Evolutionary conservation across 1,140 invertebrate genomes (phyloP), one percentile per base, ranked within the genome.

Genomic region (Drosophila pectinifera): DNA sequence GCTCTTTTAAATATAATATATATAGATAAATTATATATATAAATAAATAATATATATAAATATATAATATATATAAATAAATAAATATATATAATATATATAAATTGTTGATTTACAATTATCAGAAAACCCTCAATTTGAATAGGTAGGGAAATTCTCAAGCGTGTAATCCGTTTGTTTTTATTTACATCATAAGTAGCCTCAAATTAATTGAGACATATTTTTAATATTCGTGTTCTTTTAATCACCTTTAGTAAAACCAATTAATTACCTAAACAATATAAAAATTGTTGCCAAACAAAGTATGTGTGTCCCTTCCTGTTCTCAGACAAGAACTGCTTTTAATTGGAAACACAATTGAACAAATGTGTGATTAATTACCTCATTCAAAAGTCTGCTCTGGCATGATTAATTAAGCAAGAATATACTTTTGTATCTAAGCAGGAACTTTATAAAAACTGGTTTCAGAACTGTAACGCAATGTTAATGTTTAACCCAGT

Each of bases 401-500:
- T 36, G 58, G 31, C 43, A 64, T 68, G 64, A 65, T 68, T 49
- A 68, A 68, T 68, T 64, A 68, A 14, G 4, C 34, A 34, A 41
- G 43, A 68, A 68, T 51, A 55, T 41, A n/a, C 22, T 22, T 34
- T 51, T 14, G 48, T 68, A 46, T 68, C 49, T 53, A 18, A 34
- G 24, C 67, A 68, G 63, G 67, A 68, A 68, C 59, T 26, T 51
- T 68, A 39, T 24, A 51, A 10, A 55, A 69, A 68, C 65, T 54
- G 63, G 65, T 68, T 69, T 22, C 20, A 5, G 34, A 55, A 34
- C 48, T 38, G 28, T 39, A 51, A 31, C 49, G 26, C 24, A n/a
- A 18, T 31, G 58, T 14, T 62, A 63, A 24, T 61, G 39, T 39
- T 45, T 64, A 64, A 68, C 64, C 43, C 64, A 64, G 59, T 48